Conservation (phyloP, 2,113 vertebrate genomes). For the Sander vitreus region DNA sequence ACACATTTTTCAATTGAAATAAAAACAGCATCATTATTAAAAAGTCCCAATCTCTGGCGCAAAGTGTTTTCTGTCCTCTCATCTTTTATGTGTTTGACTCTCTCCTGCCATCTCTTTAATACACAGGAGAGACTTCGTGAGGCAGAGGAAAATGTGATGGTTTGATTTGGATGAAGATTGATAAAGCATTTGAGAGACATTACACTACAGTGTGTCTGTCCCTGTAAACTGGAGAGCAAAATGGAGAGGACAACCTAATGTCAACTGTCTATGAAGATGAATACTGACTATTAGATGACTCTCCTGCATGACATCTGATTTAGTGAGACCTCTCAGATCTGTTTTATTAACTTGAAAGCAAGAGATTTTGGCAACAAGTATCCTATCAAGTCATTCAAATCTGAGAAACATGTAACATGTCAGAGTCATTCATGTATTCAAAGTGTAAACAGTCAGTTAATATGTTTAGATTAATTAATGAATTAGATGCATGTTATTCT, state of each 20-base stretch:
- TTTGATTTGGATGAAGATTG: conserved; percentile 41
- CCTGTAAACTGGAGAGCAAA: conserved; percentile 18
- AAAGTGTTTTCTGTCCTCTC: neutral
- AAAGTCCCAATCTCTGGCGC: neutral
- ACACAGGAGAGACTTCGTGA: conserved; percentile 5
- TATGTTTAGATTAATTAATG: neutral
- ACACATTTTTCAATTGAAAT: neutral
- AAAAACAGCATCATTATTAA: neutral
- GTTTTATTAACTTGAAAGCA: conserved; percentile 33
- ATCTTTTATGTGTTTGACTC: neutral
- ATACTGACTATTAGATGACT: conserved; percentile 26
- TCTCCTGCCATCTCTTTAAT: neutral
- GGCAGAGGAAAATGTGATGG: neutral
- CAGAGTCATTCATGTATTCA: neutral
- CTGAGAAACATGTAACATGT: neutral
- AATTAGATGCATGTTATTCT: neutral
- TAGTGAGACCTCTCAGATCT: conserved; percentile 51
- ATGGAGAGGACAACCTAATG: conserved; percentile 16
- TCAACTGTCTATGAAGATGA: conserved; percentile 24
- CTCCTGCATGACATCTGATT: conserved; percentile 73
- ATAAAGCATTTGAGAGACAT: conserved; percentile 25
- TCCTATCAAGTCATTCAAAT: conserved; percentile 59
- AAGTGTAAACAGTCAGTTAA: neutral
- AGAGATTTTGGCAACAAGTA: conserved; percentile 29
- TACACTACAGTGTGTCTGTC: conserved; percentile 22